Percentiles rank a stretch among this genome's conserved stretches.
phyloP scores from a whole-genome alignment of 2,797 vertebrate species.

The Staurois parvus region DNA sequence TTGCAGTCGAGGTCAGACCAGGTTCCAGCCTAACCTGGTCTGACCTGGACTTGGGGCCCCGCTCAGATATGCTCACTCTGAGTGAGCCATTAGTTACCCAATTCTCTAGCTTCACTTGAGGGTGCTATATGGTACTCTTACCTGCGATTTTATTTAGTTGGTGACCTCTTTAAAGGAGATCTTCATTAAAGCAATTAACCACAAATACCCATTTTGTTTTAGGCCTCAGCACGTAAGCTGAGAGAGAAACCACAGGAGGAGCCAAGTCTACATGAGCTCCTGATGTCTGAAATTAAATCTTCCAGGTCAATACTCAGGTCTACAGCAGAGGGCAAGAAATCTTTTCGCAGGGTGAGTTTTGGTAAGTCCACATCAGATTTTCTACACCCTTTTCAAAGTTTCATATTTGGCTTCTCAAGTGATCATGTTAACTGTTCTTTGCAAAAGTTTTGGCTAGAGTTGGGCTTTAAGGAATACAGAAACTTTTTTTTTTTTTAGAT shows the following conservation, averaged over 20 bases:
- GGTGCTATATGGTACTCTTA: no score
- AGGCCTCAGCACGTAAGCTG: constrained; percentile 70
- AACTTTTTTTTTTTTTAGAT: background rate
- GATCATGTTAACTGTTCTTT: no score
- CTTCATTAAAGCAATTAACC: no score
- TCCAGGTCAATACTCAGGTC: constrained; percentile 49
- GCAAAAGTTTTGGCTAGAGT: background rate
- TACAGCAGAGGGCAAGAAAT: background rate
- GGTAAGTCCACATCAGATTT: background rate
- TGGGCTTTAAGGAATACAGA: background rate
- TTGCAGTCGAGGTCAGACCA: no score
- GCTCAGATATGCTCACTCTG: no score
- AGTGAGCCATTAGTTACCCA: no score
- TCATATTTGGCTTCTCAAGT: no score
- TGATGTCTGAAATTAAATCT: constrained; percentile 71
- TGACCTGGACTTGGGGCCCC: no score
- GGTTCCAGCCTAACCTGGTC: no score
- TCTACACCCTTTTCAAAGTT: background rate
- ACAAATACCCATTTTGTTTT: constrained; percentile 40
- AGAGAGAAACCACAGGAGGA: constrained; percentile 57
- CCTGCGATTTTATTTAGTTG: no score
- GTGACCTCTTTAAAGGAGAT: no score
- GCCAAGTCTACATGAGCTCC: constrained; percentile 68
- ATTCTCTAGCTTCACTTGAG: no score
- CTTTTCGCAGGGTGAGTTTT: background rate